Percentiles rank a stretch among this genome's conserved stretches.
Evolutionary conservation across 2,888 invertebrate genomes (phyloP).

Genomic region (Nasonovia ribisnigri): DNA sequence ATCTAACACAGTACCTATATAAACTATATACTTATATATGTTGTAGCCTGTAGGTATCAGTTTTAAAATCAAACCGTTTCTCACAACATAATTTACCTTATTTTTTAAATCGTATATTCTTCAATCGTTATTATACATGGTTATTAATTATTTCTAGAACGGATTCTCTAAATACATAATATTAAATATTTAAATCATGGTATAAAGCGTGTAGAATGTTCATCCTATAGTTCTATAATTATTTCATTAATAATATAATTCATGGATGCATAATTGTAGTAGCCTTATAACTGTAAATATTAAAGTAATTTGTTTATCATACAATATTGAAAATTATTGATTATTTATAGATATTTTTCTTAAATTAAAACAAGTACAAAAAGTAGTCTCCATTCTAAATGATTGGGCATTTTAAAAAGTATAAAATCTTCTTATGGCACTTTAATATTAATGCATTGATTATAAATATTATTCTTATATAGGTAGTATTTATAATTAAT

Average conservation of each 20-base stretch:
- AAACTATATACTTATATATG: not conserved
- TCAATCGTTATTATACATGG: not conserved
- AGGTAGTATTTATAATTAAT: not conserved
- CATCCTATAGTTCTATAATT: not conserved
- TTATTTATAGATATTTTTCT: not conserved
- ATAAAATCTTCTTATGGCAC: not conserved
- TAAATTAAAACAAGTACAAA: not conserved
- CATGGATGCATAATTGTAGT: not conserved
- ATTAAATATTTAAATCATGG: not conserved
- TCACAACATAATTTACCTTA: constrained; percentile 5
- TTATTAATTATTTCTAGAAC: not conserved
- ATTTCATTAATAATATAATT: not conserved
- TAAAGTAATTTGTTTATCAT: not conserved
- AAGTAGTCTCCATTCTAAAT: not conserved
- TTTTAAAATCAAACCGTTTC: not conserved
- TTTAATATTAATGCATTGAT: not conserved
- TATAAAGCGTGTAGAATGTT: not conserved
- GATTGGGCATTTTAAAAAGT: not conserved
- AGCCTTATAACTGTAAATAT: not conserved
- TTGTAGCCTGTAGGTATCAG: too few species aligned
- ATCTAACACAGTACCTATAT: not conserved
- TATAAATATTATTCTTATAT: not conserved
- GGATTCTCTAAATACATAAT: not conserved
- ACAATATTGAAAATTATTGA: not conserved
- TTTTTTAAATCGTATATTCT: not conserved